Percentiles rank a stretch among this genome's conserved stretches.
phyloP scores from a whole-genome alignment of 2,113 vertebrate genomes.

The Empidonax traillii region DNA sequence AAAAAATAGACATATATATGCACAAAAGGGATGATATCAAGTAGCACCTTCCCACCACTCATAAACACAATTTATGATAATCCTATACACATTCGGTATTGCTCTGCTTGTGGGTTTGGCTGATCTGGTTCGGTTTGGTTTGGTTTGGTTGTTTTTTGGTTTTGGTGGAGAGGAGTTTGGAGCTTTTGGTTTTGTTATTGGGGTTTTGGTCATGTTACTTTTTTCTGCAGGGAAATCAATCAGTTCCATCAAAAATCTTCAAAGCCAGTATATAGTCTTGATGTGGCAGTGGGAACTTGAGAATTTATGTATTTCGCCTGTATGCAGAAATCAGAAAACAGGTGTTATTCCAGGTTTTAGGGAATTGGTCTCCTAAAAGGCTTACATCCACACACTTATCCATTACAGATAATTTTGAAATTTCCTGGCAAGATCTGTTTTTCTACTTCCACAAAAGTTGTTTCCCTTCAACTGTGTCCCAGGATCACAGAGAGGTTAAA shows the following conservation, averaged over 20 bases:
- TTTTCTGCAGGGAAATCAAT: background rate
- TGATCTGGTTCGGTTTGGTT: background rate
- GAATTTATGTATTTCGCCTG: background rate
- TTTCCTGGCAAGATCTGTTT: background rate
- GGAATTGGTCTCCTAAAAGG: background rate
- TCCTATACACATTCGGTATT: background rate
- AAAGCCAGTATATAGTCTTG: background rate
- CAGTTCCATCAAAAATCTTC: background rate
- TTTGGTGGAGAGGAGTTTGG: background rate
- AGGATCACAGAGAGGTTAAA: background rate
- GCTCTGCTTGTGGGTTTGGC: background rate
- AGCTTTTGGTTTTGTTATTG: background rate
- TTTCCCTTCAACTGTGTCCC: background rate
- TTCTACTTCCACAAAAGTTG: background rate
- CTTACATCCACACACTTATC: background rate
- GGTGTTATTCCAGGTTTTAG: background rate
- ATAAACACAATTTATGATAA: background rate
- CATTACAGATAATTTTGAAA: background rate
- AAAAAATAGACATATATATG: background rate
- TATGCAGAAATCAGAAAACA: background rate
- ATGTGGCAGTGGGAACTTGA: background rate
- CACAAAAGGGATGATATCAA: background rate
- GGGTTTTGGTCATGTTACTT: background rate
- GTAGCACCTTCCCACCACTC: background rate
- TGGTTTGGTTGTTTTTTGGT: rapidly evolving